Evolutionary conservation across 1,140 invertebrate species (phyloP).

Genomic region (Drosophila pruinosa): DNA sequence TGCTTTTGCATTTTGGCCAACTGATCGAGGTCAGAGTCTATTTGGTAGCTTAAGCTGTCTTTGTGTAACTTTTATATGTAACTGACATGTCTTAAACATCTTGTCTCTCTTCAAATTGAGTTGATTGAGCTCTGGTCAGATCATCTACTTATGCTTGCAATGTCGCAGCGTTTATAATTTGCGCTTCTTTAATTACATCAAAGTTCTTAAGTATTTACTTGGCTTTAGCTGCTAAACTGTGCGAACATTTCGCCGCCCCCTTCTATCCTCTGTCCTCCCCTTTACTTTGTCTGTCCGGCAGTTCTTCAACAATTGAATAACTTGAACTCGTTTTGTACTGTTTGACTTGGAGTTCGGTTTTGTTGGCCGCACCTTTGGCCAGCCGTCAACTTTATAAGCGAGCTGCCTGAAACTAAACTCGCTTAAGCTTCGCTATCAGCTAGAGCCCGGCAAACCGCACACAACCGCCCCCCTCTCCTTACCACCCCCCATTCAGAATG

Average conservation of each 20-base stretch:
- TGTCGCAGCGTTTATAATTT: neutral
- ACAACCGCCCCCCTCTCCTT: neutral
- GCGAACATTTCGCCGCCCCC: constrained; percentile 5
- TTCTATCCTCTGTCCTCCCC: neutral
- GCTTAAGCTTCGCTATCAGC: constrained; percentile 15
- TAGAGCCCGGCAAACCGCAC: neutral
- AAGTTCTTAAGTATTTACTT: constrained; percentile 29
- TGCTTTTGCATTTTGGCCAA: no score
- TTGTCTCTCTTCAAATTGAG: no score
- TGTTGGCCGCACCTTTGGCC: constrained; percentile 13
- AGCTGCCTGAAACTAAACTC: constrained; percentile 9
- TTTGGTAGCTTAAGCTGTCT: no score
- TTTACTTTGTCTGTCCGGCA: neutral
- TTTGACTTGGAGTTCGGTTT: constrained; percentile 14
- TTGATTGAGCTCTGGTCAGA: neutral
- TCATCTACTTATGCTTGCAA: neutral
- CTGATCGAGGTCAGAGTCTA: no score
- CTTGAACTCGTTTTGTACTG: constrained; percentile 21
- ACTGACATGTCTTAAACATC: no score
- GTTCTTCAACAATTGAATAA: constrained; percentile 30
- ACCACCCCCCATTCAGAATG: neutral
- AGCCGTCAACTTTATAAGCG: constrained; percentile 22
- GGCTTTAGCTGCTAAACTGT: constrained; percentile 16
- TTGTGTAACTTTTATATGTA: no score
- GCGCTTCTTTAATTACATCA: constrained; percentile 17